Percentiles rank a stretch among this genome's conserved stretches.
Evolutionary conservation across 2,113 vertebrate species (phyloP).

Genomic region (Aramus guarauna): DNA sequence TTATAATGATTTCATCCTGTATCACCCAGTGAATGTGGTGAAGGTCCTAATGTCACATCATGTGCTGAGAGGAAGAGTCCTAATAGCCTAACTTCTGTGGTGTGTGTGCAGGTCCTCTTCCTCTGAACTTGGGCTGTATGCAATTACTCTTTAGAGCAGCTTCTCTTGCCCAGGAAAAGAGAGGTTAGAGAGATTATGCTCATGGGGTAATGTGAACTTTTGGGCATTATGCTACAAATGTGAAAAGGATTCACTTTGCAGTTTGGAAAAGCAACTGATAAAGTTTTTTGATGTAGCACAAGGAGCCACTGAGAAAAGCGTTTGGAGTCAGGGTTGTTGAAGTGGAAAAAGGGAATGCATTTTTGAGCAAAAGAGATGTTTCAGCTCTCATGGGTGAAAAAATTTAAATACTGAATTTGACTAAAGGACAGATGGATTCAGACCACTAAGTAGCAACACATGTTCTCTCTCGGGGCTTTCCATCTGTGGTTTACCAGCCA

Average conservation of each 20-base stretch:
- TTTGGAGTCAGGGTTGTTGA: background rate
- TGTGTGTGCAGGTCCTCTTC: rapidly evolving
- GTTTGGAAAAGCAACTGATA: background rate
- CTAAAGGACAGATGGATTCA: background rate
- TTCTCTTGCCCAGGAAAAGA: background rate
- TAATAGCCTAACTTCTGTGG: background rate
- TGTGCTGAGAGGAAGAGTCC: background rate
- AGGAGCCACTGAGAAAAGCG: background rate
- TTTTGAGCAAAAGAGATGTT: background rate
- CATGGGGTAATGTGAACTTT: background rate
- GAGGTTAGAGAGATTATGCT: background rate
- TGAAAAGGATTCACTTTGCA: background rate
- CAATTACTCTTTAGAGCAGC: background rate
- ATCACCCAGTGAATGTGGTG: background rate
- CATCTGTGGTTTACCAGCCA: constrained; percentile 57
- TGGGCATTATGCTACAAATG: background rate
- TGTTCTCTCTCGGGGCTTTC: constrained; percentile 41
- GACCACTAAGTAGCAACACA: background rate
- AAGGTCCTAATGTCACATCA: background rate
- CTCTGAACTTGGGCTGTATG: background rate
- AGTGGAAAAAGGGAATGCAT: background rate
- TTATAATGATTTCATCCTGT: background rate
- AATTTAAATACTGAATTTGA: background rate
- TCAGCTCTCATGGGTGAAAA: background rate
- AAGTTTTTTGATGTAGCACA: background rate